Evolutionary conservation across 2,797 vertebrate genomes (phyloP).

Genomic region (Rachycentron canadum): DNA sequence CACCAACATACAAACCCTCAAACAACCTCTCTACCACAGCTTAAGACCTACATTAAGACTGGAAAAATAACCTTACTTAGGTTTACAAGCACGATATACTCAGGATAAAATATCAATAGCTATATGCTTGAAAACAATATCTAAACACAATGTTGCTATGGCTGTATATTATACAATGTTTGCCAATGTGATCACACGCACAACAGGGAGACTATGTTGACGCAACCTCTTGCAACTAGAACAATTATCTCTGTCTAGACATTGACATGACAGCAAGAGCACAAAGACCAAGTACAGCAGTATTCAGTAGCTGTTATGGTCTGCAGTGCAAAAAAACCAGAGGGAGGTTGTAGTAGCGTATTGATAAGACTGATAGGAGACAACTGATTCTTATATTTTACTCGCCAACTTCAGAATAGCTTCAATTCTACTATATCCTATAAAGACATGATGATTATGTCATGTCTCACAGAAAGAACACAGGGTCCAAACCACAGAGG

Average conservation of each 20-base stretch:
- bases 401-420: neutral
- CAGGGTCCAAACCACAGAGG: slow-evolving; percentile 15
- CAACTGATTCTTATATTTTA: neutral
- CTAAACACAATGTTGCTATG: slow-evolving; percentile 7
- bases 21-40: neutral
- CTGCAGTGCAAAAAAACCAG: neutral
- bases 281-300: slow-evolving; percentile 30
- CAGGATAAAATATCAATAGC: neutral
- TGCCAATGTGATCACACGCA: slow-evolving; percentile 4
- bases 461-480: slow-evolving; percentile 15
- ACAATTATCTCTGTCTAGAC: slow-evolving; percentile 61
- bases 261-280: slow-evolving; percentile 27
- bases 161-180: slow-evolving; percentile 11
- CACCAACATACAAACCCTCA: neutral
- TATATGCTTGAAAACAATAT: neutral
- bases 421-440: neutral
- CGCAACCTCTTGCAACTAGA: slow-evolving; percentile 67
- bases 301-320: neutral
- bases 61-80: neutral
- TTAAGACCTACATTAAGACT: neutral
- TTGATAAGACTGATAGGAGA: neutral
- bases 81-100: neutral
- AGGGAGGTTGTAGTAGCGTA: neutral
- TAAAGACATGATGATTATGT: neutral
- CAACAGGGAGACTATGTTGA: slow-evolving; percentile 51